Evolutionary conservation across 2,113 vertebrate species (phyloP).

Genomic region (Empidonax alnorum): DNA sequence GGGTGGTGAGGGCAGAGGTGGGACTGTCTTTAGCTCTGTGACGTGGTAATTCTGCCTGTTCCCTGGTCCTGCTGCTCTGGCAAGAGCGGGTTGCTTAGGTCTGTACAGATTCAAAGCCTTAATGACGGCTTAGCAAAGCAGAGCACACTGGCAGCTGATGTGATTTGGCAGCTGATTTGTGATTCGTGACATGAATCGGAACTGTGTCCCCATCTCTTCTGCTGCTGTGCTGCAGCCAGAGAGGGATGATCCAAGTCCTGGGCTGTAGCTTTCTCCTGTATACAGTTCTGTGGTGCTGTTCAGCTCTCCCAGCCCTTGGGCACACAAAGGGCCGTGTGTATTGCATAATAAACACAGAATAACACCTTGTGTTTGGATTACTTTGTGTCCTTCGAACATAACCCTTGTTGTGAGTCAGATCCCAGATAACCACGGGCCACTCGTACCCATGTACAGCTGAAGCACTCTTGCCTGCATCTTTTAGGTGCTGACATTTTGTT

Average conservation of each 20-base stretch:
- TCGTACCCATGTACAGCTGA: accelerated
- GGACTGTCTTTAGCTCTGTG: neutral
- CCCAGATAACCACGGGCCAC: too few relatives aligned
- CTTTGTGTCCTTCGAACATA: neutral
- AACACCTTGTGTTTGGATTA: neutral
- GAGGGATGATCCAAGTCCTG: neutral
- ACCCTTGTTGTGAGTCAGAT: neutral
- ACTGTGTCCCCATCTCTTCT: neutral
- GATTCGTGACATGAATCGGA: neutral
- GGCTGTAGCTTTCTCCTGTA: neutral
- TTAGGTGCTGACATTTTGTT: neutral
- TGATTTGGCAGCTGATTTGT: neutral
- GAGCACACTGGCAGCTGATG: neutral
- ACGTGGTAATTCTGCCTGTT: neutral
- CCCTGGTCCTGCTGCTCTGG: neutral
- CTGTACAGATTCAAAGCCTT: neutral
- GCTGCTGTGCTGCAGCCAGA: neutral
- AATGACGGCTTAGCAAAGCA: neutral
- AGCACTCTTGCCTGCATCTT: neutral
- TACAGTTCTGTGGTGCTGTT: accelerated
- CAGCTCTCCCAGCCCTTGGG: neutral
- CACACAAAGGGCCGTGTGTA: accelerated
- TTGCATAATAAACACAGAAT: neutral
- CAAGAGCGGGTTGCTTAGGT: neutral
- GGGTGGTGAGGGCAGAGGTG: accelerated